A percentile compares a stretch with the other conserved stretches of the same genome.
Evolutionary conservation across 2,888 invertebrate species (phyloP).

Genomic region (Cetonia aurata): DNA sequence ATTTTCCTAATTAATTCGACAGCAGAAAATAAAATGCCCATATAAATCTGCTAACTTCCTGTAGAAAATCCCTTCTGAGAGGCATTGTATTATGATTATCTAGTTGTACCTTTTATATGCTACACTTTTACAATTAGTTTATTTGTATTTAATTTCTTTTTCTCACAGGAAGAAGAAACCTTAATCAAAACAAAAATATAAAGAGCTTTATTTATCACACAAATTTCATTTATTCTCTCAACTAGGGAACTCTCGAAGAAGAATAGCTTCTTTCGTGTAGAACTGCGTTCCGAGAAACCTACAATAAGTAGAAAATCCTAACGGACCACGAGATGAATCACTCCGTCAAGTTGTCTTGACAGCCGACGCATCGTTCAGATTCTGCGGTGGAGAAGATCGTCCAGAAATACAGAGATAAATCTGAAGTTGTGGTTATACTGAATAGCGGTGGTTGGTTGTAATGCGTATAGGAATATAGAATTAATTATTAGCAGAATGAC

Average conservation of each 20-base stretch:
- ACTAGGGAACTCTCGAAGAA: not conserved
- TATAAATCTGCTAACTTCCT: too few relatives aligned
- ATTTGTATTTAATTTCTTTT: too few relatives aligned
- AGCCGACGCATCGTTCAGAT: conserved; percentile 43
- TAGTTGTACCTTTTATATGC: too few relatives aligned
- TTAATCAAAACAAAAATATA: not conserved
- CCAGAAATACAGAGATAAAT: conserved; percentile 26
- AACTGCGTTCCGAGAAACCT: not conserved
- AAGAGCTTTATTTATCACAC: not conserved
- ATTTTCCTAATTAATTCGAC: too few relatives aligned
- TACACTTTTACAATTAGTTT: too few relatives aligned
- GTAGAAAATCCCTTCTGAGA: too few relatives aligned
- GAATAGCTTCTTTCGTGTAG: conserved; percentile 15
- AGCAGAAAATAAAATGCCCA: too few relatives aligned
- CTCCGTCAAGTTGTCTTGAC: conserved; percentile 52
- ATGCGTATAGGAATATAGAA: too few relatives aligned
- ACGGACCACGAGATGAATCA: conserved; percentile 51
- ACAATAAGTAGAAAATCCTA: conserved; percentile 40
- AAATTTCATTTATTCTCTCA: not conserved
- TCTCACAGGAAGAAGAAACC: not conserved
- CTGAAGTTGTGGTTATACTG: not conserved
- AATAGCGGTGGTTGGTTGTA: not conserved
- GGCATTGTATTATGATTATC: too few relatives aligned
- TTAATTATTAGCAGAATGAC: too few relatives aligned
- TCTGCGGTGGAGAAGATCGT: conserved; percentile 22